Percentiles rank a stretch among this genome's conserved stretches.
phyloP scores from a whole-genome alignment of 2,797 vertebrate genomes.

The Sphenopsis melanotis region DNA sequence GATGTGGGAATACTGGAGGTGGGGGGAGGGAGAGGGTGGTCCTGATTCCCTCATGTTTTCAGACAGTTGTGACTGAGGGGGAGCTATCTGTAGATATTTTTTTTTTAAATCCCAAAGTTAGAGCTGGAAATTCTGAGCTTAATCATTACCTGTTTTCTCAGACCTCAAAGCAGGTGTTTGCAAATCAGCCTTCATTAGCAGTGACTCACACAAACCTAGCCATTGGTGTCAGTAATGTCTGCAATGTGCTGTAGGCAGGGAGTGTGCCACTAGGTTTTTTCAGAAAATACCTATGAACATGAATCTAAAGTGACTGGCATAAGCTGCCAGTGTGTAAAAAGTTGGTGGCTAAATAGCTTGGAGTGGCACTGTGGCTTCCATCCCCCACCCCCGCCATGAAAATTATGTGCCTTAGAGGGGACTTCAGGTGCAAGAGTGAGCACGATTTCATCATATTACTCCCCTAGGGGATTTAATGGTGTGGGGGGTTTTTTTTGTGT shows the following conservation, averaged over 20 bases:
- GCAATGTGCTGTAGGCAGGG: not conserved
- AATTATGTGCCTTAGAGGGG: not conserved
- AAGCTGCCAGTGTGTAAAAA: not conserved
- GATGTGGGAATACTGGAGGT: rapidly evolving
- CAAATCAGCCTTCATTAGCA: not conserved
- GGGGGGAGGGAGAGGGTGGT: not conserved
- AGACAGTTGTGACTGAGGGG: not conserved
- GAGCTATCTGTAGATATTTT: not conserved
- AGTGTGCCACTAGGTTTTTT: not conserved
- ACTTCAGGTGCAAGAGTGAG: not conserved
- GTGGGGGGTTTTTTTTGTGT: too few species aligned
- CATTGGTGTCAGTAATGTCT: not conserved
- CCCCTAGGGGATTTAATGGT: not conserved
- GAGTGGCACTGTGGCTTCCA: not conserved
- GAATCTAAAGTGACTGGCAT: not conserved
- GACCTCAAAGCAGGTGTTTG: not conserved
- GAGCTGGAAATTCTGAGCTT: not conserved
- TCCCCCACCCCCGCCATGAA: rapidly evolving
- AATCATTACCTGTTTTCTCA: not conserved
- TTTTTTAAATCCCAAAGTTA: not conserved
- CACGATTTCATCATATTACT: not conserved
- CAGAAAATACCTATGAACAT: not conserved
- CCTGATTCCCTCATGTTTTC: not conserved
- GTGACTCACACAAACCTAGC: not conserved
- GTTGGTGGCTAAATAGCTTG: not conserved